Evolutionary conservation across 2,113 vertebrate species (phyloP).

Genomic region (Petrocephalus microphthalmus): DNA sequence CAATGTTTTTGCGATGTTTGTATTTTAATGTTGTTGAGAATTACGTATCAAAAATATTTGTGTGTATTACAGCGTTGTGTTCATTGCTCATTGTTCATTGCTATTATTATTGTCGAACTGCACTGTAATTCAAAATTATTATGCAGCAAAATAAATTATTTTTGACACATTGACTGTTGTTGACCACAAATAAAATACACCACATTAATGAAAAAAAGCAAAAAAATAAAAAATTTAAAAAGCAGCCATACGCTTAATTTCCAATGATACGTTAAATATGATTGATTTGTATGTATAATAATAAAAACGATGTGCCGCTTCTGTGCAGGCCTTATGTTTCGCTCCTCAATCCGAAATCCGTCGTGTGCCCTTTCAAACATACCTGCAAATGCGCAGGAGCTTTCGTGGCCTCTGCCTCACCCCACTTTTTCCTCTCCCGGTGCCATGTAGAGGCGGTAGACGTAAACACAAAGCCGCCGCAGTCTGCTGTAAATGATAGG

Average conservation of each 20-base stretch:
- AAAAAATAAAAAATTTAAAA: neutral
- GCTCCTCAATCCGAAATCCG: neutral
- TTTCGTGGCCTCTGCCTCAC: neutral
- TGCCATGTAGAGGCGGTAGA: neutral
- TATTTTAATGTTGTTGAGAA: neutral
- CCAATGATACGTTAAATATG: neutral
- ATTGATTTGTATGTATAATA: neutral
- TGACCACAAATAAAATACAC: neutral
- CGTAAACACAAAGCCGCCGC: conserved; percentile 3
- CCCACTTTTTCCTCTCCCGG: neutral
- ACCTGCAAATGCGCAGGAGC: neutral
- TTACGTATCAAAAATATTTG: neutral
- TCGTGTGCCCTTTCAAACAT: neutral
- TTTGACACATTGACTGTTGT: neutral
- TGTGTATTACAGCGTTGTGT: neutral
- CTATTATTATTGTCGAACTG: neutral
- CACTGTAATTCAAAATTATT: neutral
- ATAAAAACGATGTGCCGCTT: neutral
- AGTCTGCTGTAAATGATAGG: conserved; percentile 29
- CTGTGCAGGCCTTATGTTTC: neutral
- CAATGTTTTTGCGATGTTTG: neutral
- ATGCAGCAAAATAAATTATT: neutral
- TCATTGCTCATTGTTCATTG: neutral
- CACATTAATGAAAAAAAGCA: neutral
- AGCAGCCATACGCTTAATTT: neutral